Base-by-base conservation (phyloP, 2,797 vertebrate species). In the Eleutherodactylus coqui region DNA sequence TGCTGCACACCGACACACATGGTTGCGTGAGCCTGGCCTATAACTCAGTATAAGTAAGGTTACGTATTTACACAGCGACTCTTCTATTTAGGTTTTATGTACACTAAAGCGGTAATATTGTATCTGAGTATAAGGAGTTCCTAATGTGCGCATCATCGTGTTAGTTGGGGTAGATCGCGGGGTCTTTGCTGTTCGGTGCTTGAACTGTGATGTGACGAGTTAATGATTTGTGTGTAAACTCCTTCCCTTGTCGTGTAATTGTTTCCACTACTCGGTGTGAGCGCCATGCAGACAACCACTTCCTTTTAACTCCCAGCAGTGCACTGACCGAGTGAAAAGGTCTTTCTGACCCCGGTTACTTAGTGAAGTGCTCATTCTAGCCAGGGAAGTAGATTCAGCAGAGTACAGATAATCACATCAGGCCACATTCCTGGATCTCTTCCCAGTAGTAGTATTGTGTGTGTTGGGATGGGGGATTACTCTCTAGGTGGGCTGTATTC, bases 381-480 rank as follows among this genome's bases (percentile, higher is more conserved):
- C 36, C 29, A 36, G 36, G 67, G 47, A 47, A 79, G 78, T 49
- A 62, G 70, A 83, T 83, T 83, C 82, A 83, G 51, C 73, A 38
- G 55, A 47, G 73, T 24, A 67, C 72, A 86, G 85, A 82, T 86
- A 86, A 86, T 86, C 53, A 47, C 27, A 70, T 55, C 78, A 81
- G 85, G 78, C 79, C 64, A 9, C 78, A 76, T 82, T 86, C 72
- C 60, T 86, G 85, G 85, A 75, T 82, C 85, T 32, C 2, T 24
- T 45, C 85, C 85, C 85, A 77, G 85, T 55, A 82, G 72, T 86
- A 77, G 79, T 82, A 86, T 69, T 86, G 72, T 82, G 72, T 82
- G 79, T 55, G 70, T 64, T 64, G 41, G 34, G 67, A 19, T n/a
- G 81, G 51, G 60, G 73, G 83, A 27, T n/a, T 27, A 21, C 79